Evolutionary conservation across 2,113 vertebrate species (phyloP).

Genomic region (Rhipidura dahli): DNA sequence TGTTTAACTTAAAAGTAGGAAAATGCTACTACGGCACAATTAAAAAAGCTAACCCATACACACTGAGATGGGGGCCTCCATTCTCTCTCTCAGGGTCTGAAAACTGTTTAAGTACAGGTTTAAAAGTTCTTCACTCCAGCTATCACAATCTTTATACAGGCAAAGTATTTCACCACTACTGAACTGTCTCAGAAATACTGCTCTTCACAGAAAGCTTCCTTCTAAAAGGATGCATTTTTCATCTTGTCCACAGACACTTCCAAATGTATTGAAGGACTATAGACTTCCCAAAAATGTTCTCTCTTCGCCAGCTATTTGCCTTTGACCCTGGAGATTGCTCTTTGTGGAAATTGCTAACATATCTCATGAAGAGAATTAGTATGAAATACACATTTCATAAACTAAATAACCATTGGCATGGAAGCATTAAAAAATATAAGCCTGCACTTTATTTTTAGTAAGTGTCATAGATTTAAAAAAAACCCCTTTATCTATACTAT

Average conservation of each 20-base stretch:
- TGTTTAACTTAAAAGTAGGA: background rate
- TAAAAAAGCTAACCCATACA: background rate
- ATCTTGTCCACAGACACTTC: background rate
- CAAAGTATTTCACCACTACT: background rate
- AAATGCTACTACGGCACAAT: background rate
- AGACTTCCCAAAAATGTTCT: background rate
- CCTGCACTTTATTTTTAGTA: background rate
- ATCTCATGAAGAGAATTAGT: background rate
- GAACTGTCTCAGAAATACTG: background rate
- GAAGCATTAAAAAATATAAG: background rate
- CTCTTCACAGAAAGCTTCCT: background rate
- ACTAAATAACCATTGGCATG: background rate
- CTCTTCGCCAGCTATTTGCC: background rate
- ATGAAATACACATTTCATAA: background rate
- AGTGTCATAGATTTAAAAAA: background rate
- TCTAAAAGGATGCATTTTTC: background rate
- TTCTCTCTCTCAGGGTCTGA: background rate
- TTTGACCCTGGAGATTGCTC: background rate
- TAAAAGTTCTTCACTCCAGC: background rate
- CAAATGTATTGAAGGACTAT: background rate
- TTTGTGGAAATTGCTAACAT: background rate
- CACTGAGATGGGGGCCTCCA: background rate
- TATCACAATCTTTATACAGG: background rate
- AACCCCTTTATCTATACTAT: background rate
- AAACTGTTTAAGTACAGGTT: background rate